Evolutionary conservation across 2,797 vertebrate species (phyloP), one percentile per base, ranked within the genome.

Genomic region (Syngnathus rostellatus): DNA sequence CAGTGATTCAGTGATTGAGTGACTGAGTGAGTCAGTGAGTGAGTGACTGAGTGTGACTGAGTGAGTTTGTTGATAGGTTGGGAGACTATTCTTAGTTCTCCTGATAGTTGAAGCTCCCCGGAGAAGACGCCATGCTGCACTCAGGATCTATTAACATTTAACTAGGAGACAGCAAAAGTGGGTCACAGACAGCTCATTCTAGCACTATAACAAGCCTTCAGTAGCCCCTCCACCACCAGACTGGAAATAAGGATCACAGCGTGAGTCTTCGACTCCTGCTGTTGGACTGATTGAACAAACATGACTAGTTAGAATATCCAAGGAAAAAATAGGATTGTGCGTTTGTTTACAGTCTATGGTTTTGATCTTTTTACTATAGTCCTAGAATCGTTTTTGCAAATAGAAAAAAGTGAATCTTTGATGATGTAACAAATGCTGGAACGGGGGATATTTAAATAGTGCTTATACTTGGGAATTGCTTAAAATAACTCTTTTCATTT

Each of bases 131-230:
- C 78, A 66, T 70, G 80, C 78, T 82, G 87, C 82, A 86, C 85
- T 86, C 87, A 76, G 75, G 75, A 77, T 87, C 86, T 85, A 89
- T 90, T 90, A 91, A 90, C 83, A 87, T 92, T 91, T 85, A 92
- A 85, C 78, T 45, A 73, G 74, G 77, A 88, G 85, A 86, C 72
- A 48, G 76, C 75, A 75, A 72, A 90, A 87, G 72, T 90, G 84
- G 89, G 87, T 85, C 87, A 86, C 68, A 85, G 78, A 82, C 77
- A 57, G 75, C 80, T 81, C 79, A 77, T 80, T 73, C 77, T 67
- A 71, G 75, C 73, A 68, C 67, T 66, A 48, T 62, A 60, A 65
- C 51, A 63, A 64, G 46, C 72, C 71, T 45, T 51, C 8, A 54
- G 68, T 65, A 72, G 74, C 73, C 66, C 74, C 76, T 53, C 67